Evolutionary conservation across 2,113 vertebrate genomes (phyloP).

Genomic region (Rhinichthys klamathensis): DNA sequence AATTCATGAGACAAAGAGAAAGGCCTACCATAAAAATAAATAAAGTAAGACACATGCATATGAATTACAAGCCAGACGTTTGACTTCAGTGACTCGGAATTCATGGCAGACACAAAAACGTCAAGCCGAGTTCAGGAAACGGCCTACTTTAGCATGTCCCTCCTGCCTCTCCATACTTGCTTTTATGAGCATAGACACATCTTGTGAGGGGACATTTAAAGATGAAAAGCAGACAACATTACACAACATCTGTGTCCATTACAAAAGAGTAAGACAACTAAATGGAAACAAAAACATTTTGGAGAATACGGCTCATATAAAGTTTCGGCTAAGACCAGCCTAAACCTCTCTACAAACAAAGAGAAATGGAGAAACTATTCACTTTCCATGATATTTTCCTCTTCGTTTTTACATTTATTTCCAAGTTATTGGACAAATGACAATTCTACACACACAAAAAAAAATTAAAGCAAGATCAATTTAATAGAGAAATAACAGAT

Average conservation of each 20-base stretch:
- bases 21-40: not conserved
- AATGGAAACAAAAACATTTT: conserved; percentile 48
- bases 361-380: not conserved
- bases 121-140: conserved; percentile 48
- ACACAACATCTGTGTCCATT: conserved; percentile 42
- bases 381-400: not conserved
- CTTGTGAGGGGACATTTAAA: conserved; percentile 47
- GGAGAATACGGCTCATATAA: not conserved
- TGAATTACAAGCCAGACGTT: conserved; percentile 40
- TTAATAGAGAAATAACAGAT: no score
- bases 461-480: not conserved
- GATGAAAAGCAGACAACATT: conserved; percentile 57
- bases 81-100: conserved; percentile 26
- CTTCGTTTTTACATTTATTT: not conserved
- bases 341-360: not conserved
- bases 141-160: conserved; percentile 38
- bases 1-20: conserved; percentile 25
- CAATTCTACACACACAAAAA: not conserved
- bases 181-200: conserved; percentile 51
- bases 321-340: not conserved
- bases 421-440: not conserved
- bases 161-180: conserved; percentile 45
- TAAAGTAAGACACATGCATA: conserved; percentile 19
- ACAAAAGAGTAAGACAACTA: not conserved
- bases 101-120: conserved; percentile 28